phyloP scores from a whole-genome alignment of 2,888 invertebrate species.

The Muschampia plurimacula region DNA sequence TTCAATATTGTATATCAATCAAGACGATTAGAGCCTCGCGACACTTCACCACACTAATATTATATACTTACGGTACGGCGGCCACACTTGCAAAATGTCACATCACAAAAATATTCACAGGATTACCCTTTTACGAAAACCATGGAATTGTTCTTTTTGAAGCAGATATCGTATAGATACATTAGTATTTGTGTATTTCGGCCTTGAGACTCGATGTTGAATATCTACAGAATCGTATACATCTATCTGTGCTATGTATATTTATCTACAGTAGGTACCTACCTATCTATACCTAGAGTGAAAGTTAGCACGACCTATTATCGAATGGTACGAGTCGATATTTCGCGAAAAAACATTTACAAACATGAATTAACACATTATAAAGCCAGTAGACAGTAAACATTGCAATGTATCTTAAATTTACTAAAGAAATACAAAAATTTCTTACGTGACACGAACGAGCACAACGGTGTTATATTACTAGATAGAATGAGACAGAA shows the following conservation, averaged over 20 bases:
- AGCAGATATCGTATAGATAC: slow-evolving; percentile 62
- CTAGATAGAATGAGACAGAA: slow-evolving; percentile 80
- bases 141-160: slow-evolving; percentile 67
- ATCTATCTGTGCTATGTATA: slow-evolving; percentile 70
- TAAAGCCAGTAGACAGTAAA: slow-evolving; percentile 27
- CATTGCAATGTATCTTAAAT: slow-evolving; percentile 35
- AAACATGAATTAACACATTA: slow-evolving; percentile 56
- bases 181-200: slow-evolving; percentile 80
- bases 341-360: slow-evolving; percentile 54
- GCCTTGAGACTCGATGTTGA: slow-evolving; percentile 85
- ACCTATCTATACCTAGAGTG: slow-evolving; percentile 83
- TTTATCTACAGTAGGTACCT: slow-evolving; percentile 54
- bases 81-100: slow-evolving; percentile 29
- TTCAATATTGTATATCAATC: slow-evolving; percentile 45
- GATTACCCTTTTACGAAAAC: slow-evolving; percentile 62
- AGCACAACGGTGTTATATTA: slow-evolving; percentile 86
- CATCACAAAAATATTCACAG: slow-evolving; percentile 51
- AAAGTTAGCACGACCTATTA: slow-evolving; percentile 83
- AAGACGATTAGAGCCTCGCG: slow-evolving; percentile 56
- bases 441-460: slow-evolving; percentile 85
- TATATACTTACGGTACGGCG: slow-evolving; percentile 29
- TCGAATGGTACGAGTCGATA: slow-evolving; percentile 55
- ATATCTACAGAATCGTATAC: slow-evolving; percentile 76
- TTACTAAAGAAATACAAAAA: slow-evolving; percentile 77
- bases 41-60: slow-evolving; percentile 59